These are phyloP conservation scores for Megastigmus dorsalis DNA, from an alignment of 2,888 invertebrate genomes.

Conservation along the genomic window DNA sequence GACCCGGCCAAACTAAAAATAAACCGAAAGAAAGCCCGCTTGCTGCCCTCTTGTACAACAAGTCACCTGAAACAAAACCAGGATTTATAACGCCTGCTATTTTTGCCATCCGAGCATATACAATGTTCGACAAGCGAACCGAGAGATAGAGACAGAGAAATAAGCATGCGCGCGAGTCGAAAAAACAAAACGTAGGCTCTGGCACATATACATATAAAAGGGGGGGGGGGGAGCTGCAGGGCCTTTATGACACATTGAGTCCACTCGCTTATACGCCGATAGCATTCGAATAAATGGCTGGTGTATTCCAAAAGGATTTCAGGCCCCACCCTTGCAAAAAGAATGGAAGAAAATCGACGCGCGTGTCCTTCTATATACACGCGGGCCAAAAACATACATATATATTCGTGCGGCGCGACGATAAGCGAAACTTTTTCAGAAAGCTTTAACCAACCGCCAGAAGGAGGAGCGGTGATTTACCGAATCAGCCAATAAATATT, in stretches of 20 bases:
- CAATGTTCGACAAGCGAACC: constrained; percentile 50
- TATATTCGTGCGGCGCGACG: background rate
- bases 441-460: no score
- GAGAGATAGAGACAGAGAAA: background rate
- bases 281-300: constrained; percentile 33
- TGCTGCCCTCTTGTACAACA: constrained; percentile 41
- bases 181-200: no score
- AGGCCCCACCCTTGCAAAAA: background rate
- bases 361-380: background rate
- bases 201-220: no score
- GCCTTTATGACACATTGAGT: constrained; percentile 28
- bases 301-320: no score
- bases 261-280: background rate
- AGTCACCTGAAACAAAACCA: constrained; percentile 44
- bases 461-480: constrained; percentile 52
- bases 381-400: background rate
- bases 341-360: background rate
- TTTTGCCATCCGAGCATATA: constrained; percentile 26
- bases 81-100: constrained; percentile 46
- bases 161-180: background rate
- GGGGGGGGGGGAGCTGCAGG: background rate
- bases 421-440: background rate
- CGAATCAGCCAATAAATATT: constrained; percentile 56
- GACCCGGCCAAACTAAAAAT: background rate
- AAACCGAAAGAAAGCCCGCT: background rate